Conservation (phyloP, 1,140 invertebrate genomes). For the Eriosoma lanigerum region DNA sequence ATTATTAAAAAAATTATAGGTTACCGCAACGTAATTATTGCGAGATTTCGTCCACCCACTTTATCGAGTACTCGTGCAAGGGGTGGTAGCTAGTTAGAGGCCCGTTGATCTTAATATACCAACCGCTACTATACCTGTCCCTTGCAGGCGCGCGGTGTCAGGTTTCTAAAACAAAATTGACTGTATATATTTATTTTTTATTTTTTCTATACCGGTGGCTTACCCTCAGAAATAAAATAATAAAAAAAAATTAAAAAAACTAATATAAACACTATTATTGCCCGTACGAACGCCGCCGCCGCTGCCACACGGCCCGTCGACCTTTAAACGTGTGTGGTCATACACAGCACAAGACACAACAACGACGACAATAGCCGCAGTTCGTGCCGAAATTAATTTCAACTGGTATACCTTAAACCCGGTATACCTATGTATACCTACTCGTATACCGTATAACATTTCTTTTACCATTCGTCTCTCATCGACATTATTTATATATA, state of each 20-base stretch:
- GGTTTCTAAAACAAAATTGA: conserved; percentile 39
- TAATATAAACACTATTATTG: conserved; percentile 42
- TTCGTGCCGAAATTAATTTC: conserved; percentile 45
- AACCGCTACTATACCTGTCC: conserved; percentile 27
- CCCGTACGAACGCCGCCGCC: not conserved
- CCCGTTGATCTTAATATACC: not conserved
- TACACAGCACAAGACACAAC: not conserved
- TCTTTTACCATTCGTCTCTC: too few species aligned
- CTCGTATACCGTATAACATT: too few species aligned
- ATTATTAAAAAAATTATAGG: conserved; percentile 35
- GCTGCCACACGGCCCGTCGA: not conserved
- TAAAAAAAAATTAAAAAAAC: not conserved
- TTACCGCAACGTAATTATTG: conserved; percentile 43
- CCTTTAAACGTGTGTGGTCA: conserved; percentile 49
- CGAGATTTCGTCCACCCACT: conserved; percentile 35
- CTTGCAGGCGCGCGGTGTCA: conserved; percentile 15
- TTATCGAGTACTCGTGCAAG: not conserved
- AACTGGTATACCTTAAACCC: not conserved
- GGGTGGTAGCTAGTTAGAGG: not conserved
- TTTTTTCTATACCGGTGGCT: not conserved
- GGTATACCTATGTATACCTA: too few species aligned
- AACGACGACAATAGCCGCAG: not conserved
- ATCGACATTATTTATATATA: not conserved
- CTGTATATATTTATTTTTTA: not conserved
- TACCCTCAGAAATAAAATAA: conserved; percentile 27